phyloP scores from a whole-genome alignment of 2,113 vertebrate species.

The Syrrhaptes paradoxus region DNA sequence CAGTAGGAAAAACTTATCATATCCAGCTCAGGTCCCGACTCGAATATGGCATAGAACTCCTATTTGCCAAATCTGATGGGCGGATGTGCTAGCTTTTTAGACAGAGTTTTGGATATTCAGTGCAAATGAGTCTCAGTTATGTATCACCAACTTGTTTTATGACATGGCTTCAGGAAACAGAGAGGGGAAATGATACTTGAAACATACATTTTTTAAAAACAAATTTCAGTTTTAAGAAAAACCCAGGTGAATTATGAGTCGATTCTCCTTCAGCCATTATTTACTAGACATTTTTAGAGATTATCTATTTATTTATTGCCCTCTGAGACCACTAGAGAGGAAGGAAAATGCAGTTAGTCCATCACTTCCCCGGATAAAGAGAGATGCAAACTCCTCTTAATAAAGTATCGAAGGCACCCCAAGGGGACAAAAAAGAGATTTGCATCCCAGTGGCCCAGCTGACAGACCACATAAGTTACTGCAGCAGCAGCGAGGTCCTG shows the following conservation, averaged over 20 bases:
- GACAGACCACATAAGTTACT: constrained; percentile 24
- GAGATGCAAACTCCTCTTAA: constrained; percentile 40
- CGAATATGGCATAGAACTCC: rapidly evolving
- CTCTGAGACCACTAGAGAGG: constrained; percentile 38
- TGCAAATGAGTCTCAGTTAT: background rate
- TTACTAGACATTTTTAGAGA: constrained; percentile 27
- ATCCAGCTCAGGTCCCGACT: background rate
- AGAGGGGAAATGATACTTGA: background rate
- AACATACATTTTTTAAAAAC: background rate
- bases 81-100: background rate
- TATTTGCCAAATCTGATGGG: background rate
- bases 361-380: constrained; percentile 20
- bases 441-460: constrained; percentile 18
- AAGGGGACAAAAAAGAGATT: constrained; percentile 52
- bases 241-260: background rate
- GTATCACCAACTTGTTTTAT: background rate
- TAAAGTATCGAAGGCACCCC: constrained; percentile 60
- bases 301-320: constrained; percentile 55
- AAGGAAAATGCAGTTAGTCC: constrained; percentile 46
- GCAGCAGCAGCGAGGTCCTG: constrained; percentile 1
- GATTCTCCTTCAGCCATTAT: constrained; percentile 11
- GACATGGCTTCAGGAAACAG: background rate
- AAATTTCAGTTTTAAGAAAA: constrained; percentile 11
- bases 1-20: background rate
- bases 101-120: background rate